Conservation (phyloP, 1,140 invertebrate species). For the Drosophila auraria region DNA sequence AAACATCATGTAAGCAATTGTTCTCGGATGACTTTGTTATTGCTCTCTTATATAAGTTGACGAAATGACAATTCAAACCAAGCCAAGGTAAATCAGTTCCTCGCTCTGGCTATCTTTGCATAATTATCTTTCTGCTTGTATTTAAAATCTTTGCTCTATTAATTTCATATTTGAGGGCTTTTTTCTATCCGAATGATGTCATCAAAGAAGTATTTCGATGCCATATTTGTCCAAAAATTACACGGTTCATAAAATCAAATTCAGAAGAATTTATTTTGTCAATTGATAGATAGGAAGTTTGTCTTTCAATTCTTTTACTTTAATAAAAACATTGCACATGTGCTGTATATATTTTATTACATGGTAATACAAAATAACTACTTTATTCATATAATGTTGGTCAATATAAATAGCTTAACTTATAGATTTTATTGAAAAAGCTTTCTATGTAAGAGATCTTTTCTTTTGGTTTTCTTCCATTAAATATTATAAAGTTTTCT, state of each 20-base stretch:
- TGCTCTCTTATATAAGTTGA: neutral
- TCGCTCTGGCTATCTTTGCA: neutral
- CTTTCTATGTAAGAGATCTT: too few species aligned
- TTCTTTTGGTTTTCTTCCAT: too few species aligned
- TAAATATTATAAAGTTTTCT: neutral
- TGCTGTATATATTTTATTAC: too few species aligned
- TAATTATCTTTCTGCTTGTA: neutral
- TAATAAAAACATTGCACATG: too few species aligned
- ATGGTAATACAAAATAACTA: too few species aligned
- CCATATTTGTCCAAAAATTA: neutral
- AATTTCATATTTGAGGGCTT: slow-evolving; percentile 1
- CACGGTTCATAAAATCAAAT: neutral
- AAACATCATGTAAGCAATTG: slow-evolving; percentile 31
- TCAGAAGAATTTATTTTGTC: too few species aligned
- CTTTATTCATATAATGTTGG: too few species aligned
- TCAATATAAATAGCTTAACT: too few species aligned
- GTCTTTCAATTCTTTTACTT: neutral
- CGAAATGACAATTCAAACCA: slow-evolving; percentile 2
- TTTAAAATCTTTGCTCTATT: neutral
- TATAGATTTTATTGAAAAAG: too few species aligned
- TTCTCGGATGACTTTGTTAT: slow-evolving; percentile 30
- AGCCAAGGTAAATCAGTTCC: slow-evolving; percentile 7
- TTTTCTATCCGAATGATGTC: neutral
- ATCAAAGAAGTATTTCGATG: neutral
- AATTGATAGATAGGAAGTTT: neutral